These are phyloP conservation scores for Paramormyrops kingsleyae DNA, from an alignment of 2,113 vertebrate genomes.

Conservation along the genomic window DNA sequence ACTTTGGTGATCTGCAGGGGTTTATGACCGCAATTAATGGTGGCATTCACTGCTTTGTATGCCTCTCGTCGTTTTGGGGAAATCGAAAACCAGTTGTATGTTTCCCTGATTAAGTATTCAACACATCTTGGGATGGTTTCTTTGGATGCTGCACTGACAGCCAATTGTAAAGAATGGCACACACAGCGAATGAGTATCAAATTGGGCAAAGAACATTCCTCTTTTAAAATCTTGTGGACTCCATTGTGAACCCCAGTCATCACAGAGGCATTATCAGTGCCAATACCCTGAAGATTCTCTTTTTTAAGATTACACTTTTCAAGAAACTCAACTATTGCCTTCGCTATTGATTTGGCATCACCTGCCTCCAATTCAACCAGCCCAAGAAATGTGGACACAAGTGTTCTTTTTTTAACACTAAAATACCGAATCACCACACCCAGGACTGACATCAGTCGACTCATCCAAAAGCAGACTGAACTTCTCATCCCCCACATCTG, in stretches of 20 bases:
- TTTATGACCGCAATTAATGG: slow-evolving; percentile 16
- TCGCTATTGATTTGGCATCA: too few relatives aligned
- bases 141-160: slow-evolving; percentile 10
- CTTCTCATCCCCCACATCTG: too few relatives aligned
- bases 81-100: background rate
- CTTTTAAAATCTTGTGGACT: slow-evolving; percentile 10
- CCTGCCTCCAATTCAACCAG: too few relatives aligned
- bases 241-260: slow-evolving; percentile 8
- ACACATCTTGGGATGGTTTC: background rate
- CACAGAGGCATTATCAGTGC: slow-evolving; percentile 7
- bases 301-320: background rate
- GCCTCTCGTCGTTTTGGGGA: background rate
- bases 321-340: too few relatives aligned
- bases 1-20: slow-evolving; percentile 13
- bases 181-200: slow-evolving; percentile 14
- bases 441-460: too few relatives aligned
- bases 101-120: slow-evolving; percentile 6
- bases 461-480: too few relatives aligned
- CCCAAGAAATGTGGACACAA: too few relatives aligned
- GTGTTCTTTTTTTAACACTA: too few relatives aligned
- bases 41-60: slow-evolving; percentile 2
- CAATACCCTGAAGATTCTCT: background rate
- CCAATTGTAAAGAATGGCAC: slow-evolving; percentile 9
- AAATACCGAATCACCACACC: too few relatives aligned
- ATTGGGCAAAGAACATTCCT: background rate